Percentiles rank a stretch among this genome's conserved stretches.
These are phyloP conservation scores for Taurulus bubalis DNA, from an alignment of 2,113 vertebrate species.

Conservation along the genomic window DNA sequence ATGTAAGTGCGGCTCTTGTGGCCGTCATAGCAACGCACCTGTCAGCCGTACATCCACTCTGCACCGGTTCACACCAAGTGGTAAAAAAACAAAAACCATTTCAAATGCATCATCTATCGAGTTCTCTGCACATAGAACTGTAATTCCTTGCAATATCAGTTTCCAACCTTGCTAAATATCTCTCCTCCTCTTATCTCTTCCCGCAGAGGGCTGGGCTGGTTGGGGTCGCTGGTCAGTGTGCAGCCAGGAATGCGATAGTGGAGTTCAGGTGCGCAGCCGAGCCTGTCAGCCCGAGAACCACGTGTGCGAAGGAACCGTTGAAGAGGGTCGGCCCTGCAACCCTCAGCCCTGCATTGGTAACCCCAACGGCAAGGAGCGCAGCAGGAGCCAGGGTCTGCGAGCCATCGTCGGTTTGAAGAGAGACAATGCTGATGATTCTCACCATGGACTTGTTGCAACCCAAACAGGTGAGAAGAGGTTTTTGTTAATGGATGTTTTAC, in stretches of 20 bases:
- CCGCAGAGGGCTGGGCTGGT: conserved; percentile 91
- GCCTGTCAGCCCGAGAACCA: conserved; percentile 89
- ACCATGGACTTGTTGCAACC: conserved; percentile 88
- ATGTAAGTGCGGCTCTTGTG: conserved; percentile 70
- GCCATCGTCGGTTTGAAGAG: conserved; percentile 92
- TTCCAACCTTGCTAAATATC: conserved; percentile 17
- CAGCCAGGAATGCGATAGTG: conserved; percentile 95
- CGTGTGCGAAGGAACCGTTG: conserved; percentile 92
- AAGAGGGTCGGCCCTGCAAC: conserved; percentile 96
- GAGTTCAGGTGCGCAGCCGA: conserved; percentile 93
- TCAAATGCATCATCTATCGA: conserved; percentile 45
- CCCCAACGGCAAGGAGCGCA: conserved; percentile 87
- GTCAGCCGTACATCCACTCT: conserved; percentile 33
- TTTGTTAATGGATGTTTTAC: neutral
- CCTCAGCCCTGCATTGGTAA: conserved; percentile 92
- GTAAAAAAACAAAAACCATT: conserved; percentile 62
- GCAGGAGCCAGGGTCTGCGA: conserved; percentile 92
- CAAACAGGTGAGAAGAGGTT: conserved; percentile 88
- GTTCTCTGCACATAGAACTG: neutral
- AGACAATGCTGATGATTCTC: conserved; percentile 87
- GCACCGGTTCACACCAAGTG: conserved; percentile 24
- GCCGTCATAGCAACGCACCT: conserved; percentile 77
- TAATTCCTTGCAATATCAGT: too few species aligned
- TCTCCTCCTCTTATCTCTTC: conserved; percentile 43
- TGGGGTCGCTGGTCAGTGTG: conserved; percentile 97